Conservation (phyloP, 2,797 vertebrate genomes). For the Zonotrichia albicollis region DNA sequence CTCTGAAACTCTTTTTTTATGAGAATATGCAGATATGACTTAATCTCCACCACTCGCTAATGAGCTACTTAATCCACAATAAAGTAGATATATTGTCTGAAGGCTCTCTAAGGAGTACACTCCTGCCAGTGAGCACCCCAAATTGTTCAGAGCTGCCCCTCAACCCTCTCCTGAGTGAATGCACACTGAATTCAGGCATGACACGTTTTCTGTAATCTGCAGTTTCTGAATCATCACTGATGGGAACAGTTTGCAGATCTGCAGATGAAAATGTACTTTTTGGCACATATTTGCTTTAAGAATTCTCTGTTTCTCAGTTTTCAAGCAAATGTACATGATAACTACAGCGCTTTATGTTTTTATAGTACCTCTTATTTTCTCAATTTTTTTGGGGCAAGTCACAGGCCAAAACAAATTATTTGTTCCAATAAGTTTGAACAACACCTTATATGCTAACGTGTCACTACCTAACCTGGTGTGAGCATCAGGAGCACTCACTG, state of each 20-base stretch:
- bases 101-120: not conserved
- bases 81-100: not conserved
- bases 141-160: not conserved
- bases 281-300: not conserved
- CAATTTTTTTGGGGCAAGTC: not conserved
- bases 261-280: not conserved
- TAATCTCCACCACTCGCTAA: not conserved
- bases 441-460: rapidly evolving
- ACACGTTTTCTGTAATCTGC: not conserved
- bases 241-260: not conserved
- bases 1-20: not conserved
- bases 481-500: not conserved
- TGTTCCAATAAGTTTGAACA: not conserved
- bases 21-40: not conserved
- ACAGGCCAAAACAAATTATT: not conserved
- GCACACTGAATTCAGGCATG: not conserved
- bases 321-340: not conserved
- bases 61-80: not conserved
- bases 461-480: not conserved
- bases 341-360: not conserved
- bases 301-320: not conserved
- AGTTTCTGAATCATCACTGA: not conserved
- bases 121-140: not conserved
- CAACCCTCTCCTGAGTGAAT: not conserved
- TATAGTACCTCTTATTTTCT: not conserved